Conservation (phyloP, 2,888 invertebrate genomes). For the Cepaea hortensis region DNA sequence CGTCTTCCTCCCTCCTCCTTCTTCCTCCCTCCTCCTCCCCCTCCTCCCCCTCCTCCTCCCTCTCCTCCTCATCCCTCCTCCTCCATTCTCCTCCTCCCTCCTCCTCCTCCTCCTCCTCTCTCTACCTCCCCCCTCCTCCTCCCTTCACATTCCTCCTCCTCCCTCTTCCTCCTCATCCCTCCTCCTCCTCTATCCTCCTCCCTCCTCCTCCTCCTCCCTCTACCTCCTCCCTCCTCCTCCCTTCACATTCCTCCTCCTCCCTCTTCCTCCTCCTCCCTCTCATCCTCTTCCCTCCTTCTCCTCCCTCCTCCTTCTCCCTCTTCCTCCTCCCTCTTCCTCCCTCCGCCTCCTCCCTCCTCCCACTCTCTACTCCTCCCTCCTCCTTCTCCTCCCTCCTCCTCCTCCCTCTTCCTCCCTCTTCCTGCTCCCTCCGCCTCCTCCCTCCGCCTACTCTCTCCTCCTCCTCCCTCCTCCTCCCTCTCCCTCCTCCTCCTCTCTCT, state of each 20-base stretch:
- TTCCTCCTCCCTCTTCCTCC: not conserved
- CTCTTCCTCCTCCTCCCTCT: not conserved
- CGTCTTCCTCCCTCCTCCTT: not conserved
- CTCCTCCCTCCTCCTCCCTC: not conserved
- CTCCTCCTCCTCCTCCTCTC: too few species aligned
- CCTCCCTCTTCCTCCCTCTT: not conserved
- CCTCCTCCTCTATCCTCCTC: not conserved
- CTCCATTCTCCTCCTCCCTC: too few species aligned
- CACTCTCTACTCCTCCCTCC: not conserved
- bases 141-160: too few species aligned
- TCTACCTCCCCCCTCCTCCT: too few species aligned
- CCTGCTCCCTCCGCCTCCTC: too few species aligned
- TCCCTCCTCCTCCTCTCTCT: slow-evolving; percentile 14
- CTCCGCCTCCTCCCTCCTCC: not conserved
- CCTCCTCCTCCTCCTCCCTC: not conserved
- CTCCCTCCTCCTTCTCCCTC: not conserved
- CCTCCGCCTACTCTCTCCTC: too few species aligned
- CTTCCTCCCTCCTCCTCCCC: not conserved
- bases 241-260: not conserved
- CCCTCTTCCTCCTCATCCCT: too few species aligned
- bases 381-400: not conserved
- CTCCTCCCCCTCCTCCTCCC: not conserved
- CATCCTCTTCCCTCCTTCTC: not conserved
- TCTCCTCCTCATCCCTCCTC: too few species aligned
- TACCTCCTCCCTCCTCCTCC: not conserved